Percentiles rank a stretch among this genome's conserved stretches.
phyloP scores from a whole-genome alignment of 2,797 vertebrate genomes.

The Phoeniculus purpureus region DNA sequence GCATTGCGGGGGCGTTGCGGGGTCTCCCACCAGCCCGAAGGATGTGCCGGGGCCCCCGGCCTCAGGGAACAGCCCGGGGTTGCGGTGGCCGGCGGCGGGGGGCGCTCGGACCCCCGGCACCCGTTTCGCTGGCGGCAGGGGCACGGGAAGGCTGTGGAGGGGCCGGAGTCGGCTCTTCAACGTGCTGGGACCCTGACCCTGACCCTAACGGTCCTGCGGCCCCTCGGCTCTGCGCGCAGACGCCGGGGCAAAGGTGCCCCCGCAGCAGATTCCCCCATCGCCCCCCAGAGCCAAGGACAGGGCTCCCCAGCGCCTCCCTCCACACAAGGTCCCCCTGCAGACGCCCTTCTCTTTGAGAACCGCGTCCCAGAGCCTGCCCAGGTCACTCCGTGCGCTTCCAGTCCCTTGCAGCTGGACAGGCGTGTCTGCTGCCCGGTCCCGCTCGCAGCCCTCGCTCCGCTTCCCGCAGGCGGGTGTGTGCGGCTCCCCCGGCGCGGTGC shows the following conservation, averaged over 20 bases:
- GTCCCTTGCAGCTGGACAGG: not conserved
- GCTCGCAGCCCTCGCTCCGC: not conserved
- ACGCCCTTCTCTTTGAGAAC: not conserved
- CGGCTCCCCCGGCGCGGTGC: too few species aligned
- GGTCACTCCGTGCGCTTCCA: not conserved
- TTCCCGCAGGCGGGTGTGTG: not conserved
- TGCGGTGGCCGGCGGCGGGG: not conserved
- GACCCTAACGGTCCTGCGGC: too few species aligned
- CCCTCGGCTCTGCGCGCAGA: not conserved
- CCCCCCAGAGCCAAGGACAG: not conserved
- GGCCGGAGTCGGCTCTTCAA: not conserved
- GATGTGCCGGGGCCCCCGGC: not conserved
- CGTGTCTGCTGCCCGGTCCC: not conserved
- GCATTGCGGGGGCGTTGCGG: not conserved
- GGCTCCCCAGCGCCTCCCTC: not conserved
- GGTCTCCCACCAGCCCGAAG: not conserved
- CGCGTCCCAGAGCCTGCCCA: not conserved
- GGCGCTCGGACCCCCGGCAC: not conserved
- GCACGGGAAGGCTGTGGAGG: not conserved
- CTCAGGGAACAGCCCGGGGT: not conserved
- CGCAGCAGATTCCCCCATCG: not conserved
- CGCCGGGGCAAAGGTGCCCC: not conserved
- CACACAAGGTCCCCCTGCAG: not conserved
- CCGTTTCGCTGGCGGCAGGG: not conserved
- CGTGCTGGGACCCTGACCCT: too few species aligned